Evolutionary conservation across 1,140 invertebrate genomes (phyloP), one percentile per base, ranked within the genome.

Genomic region (Drosophila trapezifrons): DNA sequence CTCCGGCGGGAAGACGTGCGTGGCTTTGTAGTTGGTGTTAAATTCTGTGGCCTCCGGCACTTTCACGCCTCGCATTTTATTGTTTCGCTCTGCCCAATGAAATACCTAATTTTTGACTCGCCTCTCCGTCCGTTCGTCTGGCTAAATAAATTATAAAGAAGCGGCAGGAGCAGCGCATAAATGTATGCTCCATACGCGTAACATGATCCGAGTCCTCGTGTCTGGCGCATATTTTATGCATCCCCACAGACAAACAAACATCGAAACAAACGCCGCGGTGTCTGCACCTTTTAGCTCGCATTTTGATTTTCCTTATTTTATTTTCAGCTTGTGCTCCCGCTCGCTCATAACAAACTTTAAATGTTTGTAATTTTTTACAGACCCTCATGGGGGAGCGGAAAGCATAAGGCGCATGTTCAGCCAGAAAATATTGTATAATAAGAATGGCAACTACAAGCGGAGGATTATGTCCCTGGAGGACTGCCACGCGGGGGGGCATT

Each of bases 21-120:
- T 67, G 75, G 43, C 29, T 65, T 57, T 60, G 49, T 62, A 59
- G 59, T 66, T 77, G 75, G 69, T 72, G 84, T 87, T 83, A 80
- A 89, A 89, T 75, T 64, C 63, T 37, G 56, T 27, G 27, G 65
- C 85, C 84, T 59, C 20, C 47, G 77, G 85, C 80, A 71, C 56
- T 89, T 84, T 84, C 65, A 84, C 84, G 73, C 80, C 80, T 84
- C 51, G 45, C 75, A 46, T 79, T 86, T 86, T 65, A 86, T 85
- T 86, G 70, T 78, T 71, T 56, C 45, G 51, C 13, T 25, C 37
- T 40, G 40, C 12, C 42, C 57, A 58, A 77, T 76, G 58, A 69
- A 80, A 78, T 58, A 60, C 56, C 62, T 78, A 78, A 78, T 63
- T 77, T 78, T 64, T 45, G 10, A 38, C 29, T 57, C 73, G 20